These are phyloP conservation scores for Geothlypis trichas DNA, from an alignment of 2,113 vertebrate species.

Conservation along the genomic window DNA sequence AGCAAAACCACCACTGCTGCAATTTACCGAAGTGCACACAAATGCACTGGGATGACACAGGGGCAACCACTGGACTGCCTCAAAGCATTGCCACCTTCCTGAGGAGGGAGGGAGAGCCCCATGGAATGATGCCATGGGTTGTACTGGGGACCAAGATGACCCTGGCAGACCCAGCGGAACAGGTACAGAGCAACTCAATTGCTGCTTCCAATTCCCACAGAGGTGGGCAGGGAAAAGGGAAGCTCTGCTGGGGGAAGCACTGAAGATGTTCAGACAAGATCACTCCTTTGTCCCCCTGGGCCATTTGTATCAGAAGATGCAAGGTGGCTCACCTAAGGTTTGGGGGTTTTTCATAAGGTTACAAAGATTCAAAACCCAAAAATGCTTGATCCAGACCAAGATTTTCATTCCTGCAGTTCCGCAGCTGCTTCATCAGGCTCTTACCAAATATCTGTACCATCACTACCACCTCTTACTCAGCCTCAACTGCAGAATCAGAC, in stretches of 20 bases:
- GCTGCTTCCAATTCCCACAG: neutral
- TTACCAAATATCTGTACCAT: neutral
- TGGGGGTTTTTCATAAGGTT: fast-evolving
- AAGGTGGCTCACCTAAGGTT: neutral
- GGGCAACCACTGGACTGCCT: neutral
- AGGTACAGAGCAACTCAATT: neutral
- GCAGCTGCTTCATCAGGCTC: neutral
- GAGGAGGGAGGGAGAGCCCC: neutral
- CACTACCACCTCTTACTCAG: neutral
- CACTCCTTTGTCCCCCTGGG: fast-evolving
- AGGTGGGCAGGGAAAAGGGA: neutral
- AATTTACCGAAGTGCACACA: fast-evolving
- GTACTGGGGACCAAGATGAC: neutral
- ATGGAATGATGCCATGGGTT: neutral
- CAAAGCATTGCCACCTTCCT: neutral
- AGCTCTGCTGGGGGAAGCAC: neutral
- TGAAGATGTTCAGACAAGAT: neutral
- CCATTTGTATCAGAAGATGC: neutral
- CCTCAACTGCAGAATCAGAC: neutral
- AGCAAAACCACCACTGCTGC: neutral
- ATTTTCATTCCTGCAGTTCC: neutral
- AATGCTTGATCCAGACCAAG: neutral
- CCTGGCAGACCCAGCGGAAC: neutral
- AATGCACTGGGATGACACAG: fast-evolving
- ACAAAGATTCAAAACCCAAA: neutral